Evolutionary conservation across 2,113 vertebrate species (phyloP).

Genomic region (Antechinus flavipes): DNA sequence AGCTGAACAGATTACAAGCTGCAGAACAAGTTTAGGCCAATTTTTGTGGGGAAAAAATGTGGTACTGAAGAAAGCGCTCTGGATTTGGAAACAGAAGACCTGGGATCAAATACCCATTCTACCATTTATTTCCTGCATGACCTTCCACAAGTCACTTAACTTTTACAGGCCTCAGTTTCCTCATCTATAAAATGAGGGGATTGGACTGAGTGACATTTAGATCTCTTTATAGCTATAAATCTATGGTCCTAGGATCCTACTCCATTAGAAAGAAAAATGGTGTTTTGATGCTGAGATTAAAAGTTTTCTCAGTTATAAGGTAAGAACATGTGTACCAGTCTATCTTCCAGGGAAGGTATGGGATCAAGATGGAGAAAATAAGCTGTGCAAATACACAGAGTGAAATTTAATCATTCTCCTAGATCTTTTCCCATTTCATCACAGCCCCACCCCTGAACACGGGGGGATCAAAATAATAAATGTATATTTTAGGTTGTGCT

Average conservation of each 20-base stretch:
- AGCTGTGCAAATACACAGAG: neutral
- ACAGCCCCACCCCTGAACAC: neutral
- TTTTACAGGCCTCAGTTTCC: neutral
- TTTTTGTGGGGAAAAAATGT: slow-evolving; percentile 40
- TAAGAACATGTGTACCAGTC: neutral
- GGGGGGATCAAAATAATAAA: too few relatives aligned
- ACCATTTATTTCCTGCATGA: neutral
- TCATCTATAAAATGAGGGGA: neutral
- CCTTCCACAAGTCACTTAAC: neutral
- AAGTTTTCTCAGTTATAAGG: neutral
- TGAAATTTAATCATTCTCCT: slow-evolving; percentile 23
- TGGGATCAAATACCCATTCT: neutral
- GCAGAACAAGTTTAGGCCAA: neutral
- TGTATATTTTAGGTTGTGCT: slow-evolving; percentile 35
- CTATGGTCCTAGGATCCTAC: neutral
- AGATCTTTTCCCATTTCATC: slow-evolving; percentile 29
- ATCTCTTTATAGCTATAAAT: neutral
- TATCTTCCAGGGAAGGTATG: neutral
- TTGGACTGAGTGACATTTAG: neutral
- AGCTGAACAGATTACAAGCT: neutral
- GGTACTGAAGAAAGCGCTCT: neutral
- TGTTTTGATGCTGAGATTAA: neutral
- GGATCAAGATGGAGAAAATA: slow-evolving; percentile 3
- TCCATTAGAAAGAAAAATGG: neutral
- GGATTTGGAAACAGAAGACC: neutral